Base-by-base conservation (phyloP, 2,888 invertebrate species). In the Cantharis nigra region DNA sequence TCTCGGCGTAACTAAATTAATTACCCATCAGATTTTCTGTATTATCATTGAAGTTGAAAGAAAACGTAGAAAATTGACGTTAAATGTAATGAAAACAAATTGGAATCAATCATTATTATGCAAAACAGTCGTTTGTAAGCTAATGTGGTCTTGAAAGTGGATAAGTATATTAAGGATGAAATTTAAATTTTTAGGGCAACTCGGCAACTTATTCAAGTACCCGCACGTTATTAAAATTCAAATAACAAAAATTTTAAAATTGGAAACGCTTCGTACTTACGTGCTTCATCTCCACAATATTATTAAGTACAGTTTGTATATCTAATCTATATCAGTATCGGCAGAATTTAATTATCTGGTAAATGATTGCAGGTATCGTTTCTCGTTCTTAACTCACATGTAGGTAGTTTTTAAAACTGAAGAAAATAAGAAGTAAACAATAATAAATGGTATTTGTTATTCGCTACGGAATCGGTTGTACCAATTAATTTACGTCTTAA, bases 401-500 rank as follows among this genome's bases (percentile, higher is more conserved):
- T 49, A 49, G 49, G 49, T 49, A 49, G 49, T 49, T 49, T 49
- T 49, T 49, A 49, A 49, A 49, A 49, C 49, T 49, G 7, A 62
- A 70, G 49, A 30, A 70, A 49, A 49, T 33, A 20, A 18, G 49
- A 70, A 30, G n/a, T 18, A 70, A 23, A 70, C 76, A 76, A 69
- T 76, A 71, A 76, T 76, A 76, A 71, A 72, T 76, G 69, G 71
- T 76, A 76, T 76, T 76, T 76, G 76, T 70, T 69, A 69, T 72
- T 72, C 30, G 28, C 28, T 72, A 65, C 20, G 69, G 65, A 64
- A 70, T 26, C 75, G 49, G 70, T 65, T 70, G 67, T 72, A 67
- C 76, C 71, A 76, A 76, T 76, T 76, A 76, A 76, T 76, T 72
- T 76, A 72, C 69, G 72, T 72, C 76, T 76, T 76, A 76, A 76